Percentiles rank a stretch among this genome's conserved stretches.
phyloP scores from a whole-genome alignment of 1,140 invertebrate species.

The Drosophila sp. region DNA sequence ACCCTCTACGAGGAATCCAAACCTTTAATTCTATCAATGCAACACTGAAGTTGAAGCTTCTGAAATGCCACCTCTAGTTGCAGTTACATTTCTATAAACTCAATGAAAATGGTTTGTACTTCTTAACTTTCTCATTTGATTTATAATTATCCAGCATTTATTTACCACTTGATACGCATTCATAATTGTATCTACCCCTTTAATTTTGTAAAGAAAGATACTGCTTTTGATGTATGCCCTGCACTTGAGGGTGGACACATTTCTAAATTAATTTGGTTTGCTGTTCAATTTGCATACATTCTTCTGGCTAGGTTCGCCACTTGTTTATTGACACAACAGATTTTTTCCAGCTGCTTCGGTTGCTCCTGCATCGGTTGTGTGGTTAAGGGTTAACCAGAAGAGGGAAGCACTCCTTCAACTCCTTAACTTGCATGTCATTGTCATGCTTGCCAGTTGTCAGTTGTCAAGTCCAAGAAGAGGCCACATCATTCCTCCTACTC shows the following conservation, averaged over 20 bases:
- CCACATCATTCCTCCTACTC: constrained; percentile 16
- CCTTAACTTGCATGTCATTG: constrained; percentile 57
- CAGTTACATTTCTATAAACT: background rate
- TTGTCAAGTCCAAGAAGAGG: constrained; percentile 47
- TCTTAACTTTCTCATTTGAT: constrained; percentile 2
- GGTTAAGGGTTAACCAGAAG: constrained; percentile 45
- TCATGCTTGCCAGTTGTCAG: constrained; percentile 51
- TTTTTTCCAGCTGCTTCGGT: constrained; percentile 9
- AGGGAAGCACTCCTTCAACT: constrained; percentile 21
- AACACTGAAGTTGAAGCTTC: background rate
- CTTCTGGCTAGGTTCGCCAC: constrained; percentile 46
- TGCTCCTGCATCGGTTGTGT: background rate
- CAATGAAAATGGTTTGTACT: constrained; percentile 9
- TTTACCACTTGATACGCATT: constrained; percentile 67
- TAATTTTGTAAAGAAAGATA: constrained; percentile 6
- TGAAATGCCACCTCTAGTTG: background rate
- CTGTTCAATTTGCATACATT: constrained; percentile 63
- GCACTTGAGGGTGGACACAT: constrained; percentile 77
- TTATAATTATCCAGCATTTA: constrained; percentile 42
- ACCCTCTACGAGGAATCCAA: background rate
- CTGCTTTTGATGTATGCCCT: constrained; percentile 59
- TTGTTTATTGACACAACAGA: constrained; percentile 54
- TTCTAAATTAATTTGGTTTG: constrained; percentile 67
- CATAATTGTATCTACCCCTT: constrained; percentile 53
- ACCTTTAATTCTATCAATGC: constrained; percentile 1